phyloP scores from a whole-genome alignment of 2,113 vertebrate genomes.

The Pelmatolapia mariae region DNA sequence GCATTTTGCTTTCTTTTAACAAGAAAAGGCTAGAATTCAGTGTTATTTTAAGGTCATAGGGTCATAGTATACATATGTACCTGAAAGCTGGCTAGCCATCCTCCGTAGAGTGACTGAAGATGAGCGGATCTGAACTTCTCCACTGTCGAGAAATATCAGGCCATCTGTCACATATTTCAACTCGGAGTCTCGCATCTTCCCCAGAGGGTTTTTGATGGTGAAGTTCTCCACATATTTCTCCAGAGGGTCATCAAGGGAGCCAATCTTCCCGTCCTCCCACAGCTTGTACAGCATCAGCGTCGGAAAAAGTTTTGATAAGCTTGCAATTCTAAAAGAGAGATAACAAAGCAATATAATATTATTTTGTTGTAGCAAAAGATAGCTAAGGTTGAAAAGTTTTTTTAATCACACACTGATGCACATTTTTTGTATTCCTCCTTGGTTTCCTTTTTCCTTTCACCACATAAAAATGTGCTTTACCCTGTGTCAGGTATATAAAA shows the following conservation, averaged over 20 bases:
- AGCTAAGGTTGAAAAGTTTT: not conserved
- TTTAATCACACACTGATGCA: not conserved
- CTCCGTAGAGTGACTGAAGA: slow-evolving; percentile 84
- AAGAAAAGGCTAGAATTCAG: not conserved
- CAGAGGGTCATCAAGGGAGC: slow-evolving; percentile 86
- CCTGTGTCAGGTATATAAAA: not conserved
- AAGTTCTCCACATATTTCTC: slow-evolving; percentile 84
- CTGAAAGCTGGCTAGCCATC: slow-evolving; percentile 88
- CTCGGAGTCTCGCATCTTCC: slow-evolving; percentile 66
- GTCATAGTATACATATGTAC: not conserved
- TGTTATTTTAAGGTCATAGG: not conserved
- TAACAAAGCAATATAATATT: not conserved
- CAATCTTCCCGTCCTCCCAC: slow-evolving; percentile 88
- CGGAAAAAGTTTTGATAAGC: slow-evolving; percentile 91
- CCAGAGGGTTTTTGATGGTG: slow-evolving; percentile 87
- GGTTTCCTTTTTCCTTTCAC: not conserved
- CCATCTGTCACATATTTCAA: slow-evolving; percentile 75
- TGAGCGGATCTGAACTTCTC: slow-evolving; percentile 67
- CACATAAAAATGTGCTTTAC: not conserved
- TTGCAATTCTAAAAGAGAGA: slow-evolving; percentile 78
- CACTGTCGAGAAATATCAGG: slow-evolving; percentile 77
- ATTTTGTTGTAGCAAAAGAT: not conserved
- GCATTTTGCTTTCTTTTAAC: not conserved
- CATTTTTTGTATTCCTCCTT: not conserved
- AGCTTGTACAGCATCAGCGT: slow-evolving; percentile 89